Percentiles rank a stretch among this genome's conserved stretches.
Conservation (phyloP, 1,140 invertebrate genomes). For the Drosophila azteca region DNA sequence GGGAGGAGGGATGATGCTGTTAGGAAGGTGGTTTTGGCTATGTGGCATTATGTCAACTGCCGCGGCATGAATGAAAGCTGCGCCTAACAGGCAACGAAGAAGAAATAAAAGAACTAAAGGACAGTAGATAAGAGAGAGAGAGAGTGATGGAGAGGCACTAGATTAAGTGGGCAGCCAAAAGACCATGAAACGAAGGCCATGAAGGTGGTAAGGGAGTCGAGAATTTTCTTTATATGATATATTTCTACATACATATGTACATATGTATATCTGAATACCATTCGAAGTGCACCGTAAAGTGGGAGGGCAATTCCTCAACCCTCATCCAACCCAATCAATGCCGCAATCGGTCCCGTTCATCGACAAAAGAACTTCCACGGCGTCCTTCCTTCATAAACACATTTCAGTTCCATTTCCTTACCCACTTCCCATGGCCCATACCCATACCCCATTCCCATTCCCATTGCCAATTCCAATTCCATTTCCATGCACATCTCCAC, state of each 20-base stretch:
- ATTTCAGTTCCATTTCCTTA: constrained; percentile 21
- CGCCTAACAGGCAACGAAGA: constrained; percentile 20
- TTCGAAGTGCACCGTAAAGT: too few species aligned
- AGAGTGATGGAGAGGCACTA: too few species aligned
- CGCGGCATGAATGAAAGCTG: constrained; percentile 71
- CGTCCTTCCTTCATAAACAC: too few species aligned
- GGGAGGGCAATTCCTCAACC: too few species aligned
- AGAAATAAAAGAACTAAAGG: too few species aligned
- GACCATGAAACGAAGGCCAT: constrained; percentile 37
- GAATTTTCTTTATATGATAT: neutral
- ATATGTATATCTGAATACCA: too few species aligned
- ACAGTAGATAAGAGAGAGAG: too few species aligned
- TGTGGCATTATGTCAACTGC: constrained; percentile 75
- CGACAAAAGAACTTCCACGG: neutral
- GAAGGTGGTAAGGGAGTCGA: constrained; percentile 9
- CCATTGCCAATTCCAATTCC: constrained; percentile 2
- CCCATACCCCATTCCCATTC: neutral
- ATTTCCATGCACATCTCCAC: neutral
- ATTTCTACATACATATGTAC: too few species aligned
- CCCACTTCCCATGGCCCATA: too few species aligned
- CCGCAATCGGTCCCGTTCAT: neutral
- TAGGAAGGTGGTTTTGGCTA: constrained; percentile 28
- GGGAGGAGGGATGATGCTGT: neutral
- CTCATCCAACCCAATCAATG: neutral
- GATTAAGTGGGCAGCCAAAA: too few species aligned